phyloP scores from a whole-genome alignment of 2,888 invertebrate genomes.

The Plebejus melissa region DNA sequence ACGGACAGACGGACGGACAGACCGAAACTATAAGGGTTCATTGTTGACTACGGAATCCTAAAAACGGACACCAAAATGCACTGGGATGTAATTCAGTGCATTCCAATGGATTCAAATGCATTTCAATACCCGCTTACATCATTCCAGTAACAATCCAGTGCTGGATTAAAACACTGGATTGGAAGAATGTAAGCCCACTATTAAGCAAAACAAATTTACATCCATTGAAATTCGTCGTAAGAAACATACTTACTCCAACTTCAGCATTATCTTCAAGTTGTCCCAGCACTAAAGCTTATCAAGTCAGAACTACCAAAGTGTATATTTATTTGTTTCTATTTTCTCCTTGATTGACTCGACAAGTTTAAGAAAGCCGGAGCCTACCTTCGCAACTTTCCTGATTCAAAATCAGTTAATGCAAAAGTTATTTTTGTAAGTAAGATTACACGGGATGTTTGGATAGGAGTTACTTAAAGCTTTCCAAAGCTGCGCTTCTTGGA shows the following conservation, averaged over 20 bases:
- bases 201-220: too few relatives aligned
- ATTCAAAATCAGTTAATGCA: slow-evolving; percentile 79
- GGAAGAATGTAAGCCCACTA: too few relatives aligned
- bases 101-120: too few relatives aligned
- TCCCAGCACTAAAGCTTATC: slow-evolving; percentile 53
- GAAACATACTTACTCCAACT: slow-evolving; percentile 46
- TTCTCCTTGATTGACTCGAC: slow-evolving; percentile 68
- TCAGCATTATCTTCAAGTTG: slow-evolving; percentile 70
- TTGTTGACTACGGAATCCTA: too few relatives aligned
- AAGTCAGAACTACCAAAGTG: slow-evolving; percentile 72
- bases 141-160: too few relatives aligned
- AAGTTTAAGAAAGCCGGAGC: slow-evolving; percentile 60
- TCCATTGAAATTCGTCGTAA: neutral
- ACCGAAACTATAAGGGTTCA: too few relatives aligned
- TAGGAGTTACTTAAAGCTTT: slow-evolving; percentile 71
- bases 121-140: too few relatives aligned
- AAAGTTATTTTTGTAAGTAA: slow-evolving; percentile 81
- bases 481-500: slow-evolving; percentile 68
- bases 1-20: too few relatives aligned
- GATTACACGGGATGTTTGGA: slow-evolving; percentile 73
- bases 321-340: slow-evolving; percentile 76
- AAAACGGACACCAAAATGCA: too few relatives aligned
- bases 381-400: slow-evolving; percentile 68
- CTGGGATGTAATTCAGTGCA: too few relatives aligned
- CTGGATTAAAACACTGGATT: too few relatives aligned